Percentiles rank a stretch among this genome's conserved stretches.
Evolutionary conservation across 2,797 vertebrate genomes (phyloP).

Genomic region (Silurus lanzhouensis): DNA sequence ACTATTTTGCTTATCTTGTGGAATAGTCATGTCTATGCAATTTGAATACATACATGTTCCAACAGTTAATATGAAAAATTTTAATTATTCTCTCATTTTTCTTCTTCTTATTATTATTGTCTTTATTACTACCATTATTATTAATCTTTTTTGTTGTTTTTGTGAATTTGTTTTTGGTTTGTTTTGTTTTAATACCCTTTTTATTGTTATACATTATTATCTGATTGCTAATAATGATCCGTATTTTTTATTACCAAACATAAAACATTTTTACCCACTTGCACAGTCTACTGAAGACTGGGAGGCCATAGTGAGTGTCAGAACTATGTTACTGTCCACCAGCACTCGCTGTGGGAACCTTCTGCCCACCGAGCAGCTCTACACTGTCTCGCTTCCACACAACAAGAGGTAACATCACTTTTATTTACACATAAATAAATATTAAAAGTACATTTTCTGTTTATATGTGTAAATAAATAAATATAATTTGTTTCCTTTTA

Average conservation of each 20-base stretch:
- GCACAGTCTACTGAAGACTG: slow-evolving; percentile 86
- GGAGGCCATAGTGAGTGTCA: slow-evolving; percentile 83
- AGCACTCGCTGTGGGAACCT: slow-evolving; percentile 85
- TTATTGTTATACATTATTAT: background rate
- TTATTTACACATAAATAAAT: background rate
- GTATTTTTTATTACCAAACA: background rate
- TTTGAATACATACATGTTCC: background rate
- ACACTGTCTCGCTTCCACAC: slow-evolving; percentile 78
- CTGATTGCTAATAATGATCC: background rate
- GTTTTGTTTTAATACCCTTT: background rate
- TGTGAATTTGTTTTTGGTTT: background rate
- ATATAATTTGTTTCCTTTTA: too few relatives aligned
- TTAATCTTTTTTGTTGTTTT: too few relatives aligned
- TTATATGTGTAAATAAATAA: background rate
- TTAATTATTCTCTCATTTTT: background rate
- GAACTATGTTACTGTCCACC: slow-evolving; percentile 75
- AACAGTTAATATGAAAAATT: background rate
- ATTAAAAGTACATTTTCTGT: background rate
- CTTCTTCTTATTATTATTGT: too few relatives aligned
- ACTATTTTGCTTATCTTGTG: background rate
- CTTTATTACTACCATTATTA: background rate
- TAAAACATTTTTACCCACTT: background rate
- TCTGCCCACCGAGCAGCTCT: slow-evolving; percentile 85
- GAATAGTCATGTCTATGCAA: background rate
- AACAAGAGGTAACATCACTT: slow-evolving; percentile 73